Evolutionary conservation across 64 coral and sea anemone genomes (phyloP).

Genomic region (Stichodactyla mertensii): DNA sequence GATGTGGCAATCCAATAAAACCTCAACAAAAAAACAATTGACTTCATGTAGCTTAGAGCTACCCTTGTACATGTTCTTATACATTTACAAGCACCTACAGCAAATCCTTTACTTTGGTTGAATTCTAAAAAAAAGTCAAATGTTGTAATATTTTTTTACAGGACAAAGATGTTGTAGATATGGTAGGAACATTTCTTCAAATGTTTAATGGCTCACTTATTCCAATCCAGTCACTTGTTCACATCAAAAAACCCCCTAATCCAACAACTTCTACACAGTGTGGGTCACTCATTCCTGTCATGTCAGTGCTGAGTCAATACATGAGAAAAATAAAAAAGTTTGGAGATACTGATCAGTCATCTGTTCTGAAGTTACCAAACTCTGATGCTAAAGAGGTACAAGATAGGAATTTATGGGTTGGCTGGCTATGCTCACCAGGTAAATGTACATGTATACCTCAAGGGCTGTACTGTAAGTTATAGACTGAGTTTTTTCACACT

Average conservation of each 20-base stretch:
- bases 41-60: no score
- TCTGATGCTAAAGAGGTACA: neutral
- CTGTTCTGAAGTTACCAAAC: neutral
- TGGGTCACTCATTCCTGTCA: neutral
- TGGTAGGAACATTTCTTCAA: neutral
- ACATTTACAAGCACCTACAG: no score
- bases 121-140: neutral
- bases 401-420: neutral
- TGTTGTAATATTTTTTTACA: neutral
- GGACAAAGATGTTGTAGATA: neutral
- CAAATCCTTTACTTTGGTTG: no score
- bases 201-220: neutral
- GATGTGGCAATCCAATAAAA: no score
- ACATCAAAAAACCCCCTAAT: neutral
- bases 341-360: neutral
- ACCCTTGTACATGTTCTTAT: no score
- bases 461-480: no score
- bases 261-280: neutral
- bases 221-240: neutral
- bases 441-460: neutral
- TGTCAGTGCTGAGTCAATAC: neutral
- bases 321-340: neutral
- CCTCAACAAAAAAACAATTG: no score
- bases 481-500: no score
- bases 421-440: conserved; percentile 13